Percentiles rank a stretch among this genome's conserved stretches.
These are phyloP conservation scores for Neogobius melanostomus DNA, from an alignment of 2,113 vertebrate genomes.

Conservation along the genomic window DNA sequence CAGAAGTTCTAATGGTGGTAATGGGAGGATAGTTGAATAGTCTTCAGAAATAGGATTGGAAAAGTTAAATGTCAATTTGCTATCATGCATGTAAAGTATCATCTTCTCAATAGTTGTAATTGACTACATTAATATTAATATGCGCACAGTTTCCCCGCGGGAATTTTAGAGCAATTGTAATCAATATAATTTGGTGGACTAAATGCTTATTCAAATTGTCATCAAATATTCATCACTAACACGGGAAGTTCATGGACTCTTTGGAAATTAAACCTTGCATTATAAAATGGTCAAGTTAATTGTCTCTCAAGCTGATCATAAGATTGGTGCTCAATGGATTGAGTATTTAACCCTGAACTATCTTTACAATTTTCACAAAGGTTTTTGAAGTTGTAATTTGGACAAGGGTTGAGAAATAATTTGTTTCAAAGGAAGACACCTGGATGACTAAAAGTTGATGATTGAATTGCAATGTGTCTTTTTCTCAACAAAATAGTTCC, in stretches of 20 bases:
- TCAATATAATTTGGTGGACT: neutral
- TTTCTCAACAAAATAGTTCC: neutral
- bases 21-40: no score
- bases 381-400: no score
- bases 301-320: no score
- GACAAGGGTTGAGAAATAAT: no score
- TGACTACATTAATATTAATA: neutral
- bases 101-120: neutral
- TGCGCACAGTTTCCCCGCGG: neutral
- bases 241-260: neutral
- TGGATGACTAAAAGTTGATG: no score
- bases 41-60: neutral
- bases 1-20: neutral
- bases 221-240: neutral
- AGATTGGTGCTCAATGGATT: no score
- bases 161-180: neutral
- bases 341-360: no score
- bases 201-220: neutral
- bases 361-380: no score
- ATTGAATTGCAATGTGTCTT: neutral
- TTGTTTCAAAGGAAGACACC: no score
- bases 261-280: neutral
- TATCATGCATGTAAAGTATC: neutral
- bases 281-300: no score
- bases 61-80: neutral